These are phyloP conservation scores for Cottoperca gobio DNA, from an alignment of 2,797 vertebrate genomes.

Conservation along the genomic window DNA sequence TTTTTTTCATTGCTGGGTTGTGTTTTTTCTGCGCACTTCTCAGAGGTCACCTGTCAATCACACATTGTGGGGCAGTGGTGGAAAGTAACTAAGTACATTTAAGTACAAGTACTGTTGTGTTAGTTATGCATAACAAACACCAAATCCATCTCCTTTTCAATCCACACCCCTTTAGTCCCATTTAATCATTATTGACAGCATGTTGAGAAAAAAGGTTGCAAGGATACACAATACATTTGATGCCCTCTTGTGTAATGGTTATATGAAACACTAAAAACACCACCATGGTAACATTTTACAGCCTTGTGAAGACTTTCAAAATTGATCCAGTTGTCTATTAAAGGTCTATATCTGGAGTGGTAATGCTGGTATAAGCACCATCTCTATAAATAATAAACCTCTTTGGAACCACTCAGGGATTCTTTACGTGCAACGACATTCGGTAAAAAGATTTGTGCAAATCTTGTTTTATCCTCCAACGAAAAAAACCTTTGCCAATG, in stretches of 20 bases:
- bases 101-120: neutral
- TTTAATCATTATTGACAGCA: neutral
- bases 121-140: no score
- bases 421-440: conserved; percentile 36
- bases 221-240: neutral
- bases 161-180: neutral
- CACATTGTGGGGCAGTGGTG: neutral
- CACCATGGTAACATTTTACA: conserved; percentile 31
- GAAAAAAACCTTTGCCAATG: conserved; percentile 54
- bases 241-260: conserved; percentile 23
- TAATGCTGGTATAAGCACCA: conserved; percentile 5
- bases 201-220: neutral
- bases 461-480: conserved; percentile 57
- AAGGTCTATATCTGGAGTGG: conserved; percentile 31
- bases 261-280: conserved; percentile 29
- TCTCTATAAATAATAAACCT: conserved; percentile 28
- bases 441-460: conserved; percentile 34
- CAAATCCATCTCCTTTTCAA: neutral
- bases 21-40: neutral
- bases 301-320: conserved; percentile 22
- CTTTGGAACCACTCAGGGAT: conserved; percentile 22
- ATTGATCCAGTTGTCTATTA: conserved; percentile 11
- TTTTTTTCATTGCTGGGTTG: neutral
- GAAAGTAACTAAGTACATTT: neutral
- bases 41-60: neutral